Base-by-base conservation (phyloP, 1,140 invertebrate species). In the Dreissena rostriformis region DNA sequence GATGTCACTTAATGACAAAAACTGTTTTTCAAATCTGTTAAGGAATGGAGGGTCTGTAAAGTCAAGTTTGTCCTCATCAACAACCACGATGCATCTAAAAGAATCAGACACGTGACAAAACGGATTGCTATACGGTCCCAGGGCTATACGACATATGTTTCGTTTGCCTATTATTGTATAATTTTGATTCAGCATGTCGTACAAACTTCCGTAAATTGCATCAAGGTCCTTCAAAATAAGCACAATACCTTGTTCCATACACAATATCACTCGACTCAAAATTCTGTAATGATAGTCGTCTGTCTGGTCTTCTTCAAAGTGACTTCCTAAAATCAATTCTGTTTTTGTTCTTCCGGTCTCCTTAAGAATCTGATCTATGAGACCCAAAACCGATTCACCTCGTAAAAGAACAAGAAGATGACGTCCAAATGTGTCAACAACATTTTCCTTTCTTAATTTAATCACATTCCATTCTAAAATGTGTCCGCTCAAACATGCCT, bases 21-120 rank as follows among this genome's bases (percentile, higher is more conserved):
- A 28, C n/a, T 90, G 88, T 70, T 90, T 90, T 83, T 90, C 88
- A 81, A 90, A 88, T n/a, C 88, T 67, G 57, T 90, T 90, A 51
- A 90, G 68, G 65, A 90, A 86, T 26, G 88, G 88, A 53, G 82
- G 86, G 67, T 88, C 87, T 29, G 67, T 75, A 8, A 78, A 39
- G 22, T 84, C 68, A 17, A 89, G 75, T 76, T 88, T 74, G 15
- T 70, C 67, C 39, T 78, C 74, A 8, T 89, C 88, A 15, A 88
- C 79, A 6, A 89, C 71, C 4, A 89, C 86, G 19, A 89, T 86
- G 53, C 87, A 87, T 39, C 84, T 57, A 53, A 89, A 89, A 5
- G 85, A 26, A 57, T 86, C 81, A 57, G 88, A 83, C 12, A 89
- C 88, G 51, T 82, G 61, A 63, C 88, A 89, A 51, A 87, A 79